phyloP scores from a whole-genome alignment of 1,140 invertebrate genomes.

The Samia ricini region DNA sequence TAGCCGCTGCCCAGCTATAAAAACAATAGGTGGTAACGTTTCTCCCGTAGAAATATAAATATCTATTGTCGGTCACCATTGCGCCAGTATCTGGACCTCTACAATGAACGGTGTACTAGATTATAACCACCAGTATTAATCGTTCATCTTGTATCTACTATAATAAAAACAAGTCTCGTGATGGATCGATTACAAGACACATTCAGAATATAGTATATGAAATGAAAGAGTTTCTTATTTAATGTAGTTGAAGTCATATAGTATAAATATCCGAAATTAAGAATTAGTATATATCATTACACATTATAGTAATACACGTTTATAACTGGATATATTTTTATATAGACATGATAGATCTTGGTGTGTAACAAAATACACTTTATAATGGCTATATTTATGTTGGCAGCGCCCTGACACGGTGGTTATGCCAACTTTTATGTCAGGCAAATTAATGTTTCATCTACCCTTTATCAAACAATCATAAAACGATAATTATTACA shows the following conservation, averaged over 20 bases:
- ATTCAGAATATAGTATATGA: too few relatives aligned
- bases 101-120: background rate
- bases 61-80: background rate
- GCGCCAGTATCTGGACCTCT: background rate
- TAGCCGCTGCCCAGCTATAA: constrained; percentile 48
- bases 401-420: background rate
- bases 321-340: background rate
- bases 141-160: background rate
- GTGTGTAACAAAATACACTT: background rate
- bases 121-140: background rate
- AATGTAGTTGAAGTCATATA: too few relatives aligned
- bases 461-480: background rate
- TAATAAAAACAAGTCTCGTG: too few relatives aligned
- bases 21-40: constrained; percentile 38
- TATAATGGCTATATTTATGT: background rate
- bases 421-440: background rate
- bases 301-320: too few relatives aligned
- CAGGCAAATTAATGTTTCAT: background rate
- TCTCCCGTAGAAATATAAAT: constrained; percentile 15
- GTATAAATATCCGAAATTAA: too few relatives aligned
- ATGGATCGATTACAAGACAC: too few relatives aligned
- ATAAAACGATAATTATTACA: background rate
- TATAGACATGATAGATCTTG: background rate
- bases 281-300: too few relatives aligned
- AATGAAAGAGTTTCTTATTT: too few relatives aligned